These are phyloP conservation scores for Eubucco bourcierii DNA, from an alignment of 2,113 vertebrate species.

Conservation along the genomic window DNA sequence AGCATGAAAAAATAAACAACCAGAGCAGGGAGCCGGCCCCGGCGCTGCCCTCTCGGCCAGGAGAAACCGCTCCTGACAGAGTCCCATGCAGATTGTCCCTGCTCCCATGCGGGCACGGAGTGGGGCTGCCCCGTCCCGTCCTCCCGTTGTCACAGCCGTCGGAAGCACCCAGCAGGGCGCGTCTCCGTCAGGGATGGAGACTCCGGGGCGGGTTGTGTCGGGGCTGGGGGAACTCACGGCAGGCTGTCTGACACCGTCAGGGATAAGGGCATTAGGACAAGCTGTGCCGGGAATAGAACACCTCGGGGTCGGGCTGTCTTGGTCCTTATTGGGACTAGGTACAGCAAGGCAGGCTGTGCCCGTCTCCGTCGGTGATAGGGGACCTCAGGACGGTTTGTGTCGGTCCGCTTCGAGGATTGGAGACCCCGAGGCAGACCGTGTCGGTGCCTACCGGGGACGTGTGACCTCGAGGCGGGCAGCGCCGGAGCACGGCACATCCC, in stretches of 20 bases:
- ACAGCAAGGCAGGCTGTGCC: neutral
- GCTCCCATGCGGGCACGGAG: neutral
- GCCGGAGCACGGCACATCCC: neutral
- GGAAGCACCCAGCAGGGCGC: neutral
- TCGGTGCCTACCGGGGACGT: neutral
- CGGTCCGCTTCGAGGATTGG: too few relatives aligned
- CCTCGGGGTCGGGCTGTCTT: too few relatives aligned
- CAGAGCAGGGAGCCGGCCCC: neutral
- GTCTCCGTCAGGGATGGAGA: neutral
- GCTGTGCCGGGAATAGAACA: too few relatives aligned
- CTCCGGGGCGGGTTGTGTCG: too few relatives aligned
- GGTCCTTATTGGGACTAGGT: neutral
- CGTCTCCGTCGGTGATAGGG: neutral
- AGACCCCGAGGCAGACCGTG: too few relatives aligned
- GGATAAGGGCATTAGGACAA: too few relatives aligned
- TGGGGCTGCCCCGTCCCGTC: neutral
- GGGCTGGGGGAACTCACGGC: too few relatives aligned
- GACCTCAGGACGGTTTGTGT: too few relatives aligned
- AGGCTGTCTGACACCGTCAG: neutral
- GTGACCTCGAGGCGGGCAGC: neutral
- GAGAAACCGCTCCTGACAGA: neutral
- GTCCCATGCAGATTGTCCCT: neutral
- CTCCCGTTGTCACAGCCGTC: neutral
- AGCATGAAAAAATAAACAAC: constrained; percentile 9
- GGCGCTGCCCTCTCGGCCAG: neutral